Conservation (phyloP, 2,797 vertebrate species). For the Choloepus didactylus region DNA sequence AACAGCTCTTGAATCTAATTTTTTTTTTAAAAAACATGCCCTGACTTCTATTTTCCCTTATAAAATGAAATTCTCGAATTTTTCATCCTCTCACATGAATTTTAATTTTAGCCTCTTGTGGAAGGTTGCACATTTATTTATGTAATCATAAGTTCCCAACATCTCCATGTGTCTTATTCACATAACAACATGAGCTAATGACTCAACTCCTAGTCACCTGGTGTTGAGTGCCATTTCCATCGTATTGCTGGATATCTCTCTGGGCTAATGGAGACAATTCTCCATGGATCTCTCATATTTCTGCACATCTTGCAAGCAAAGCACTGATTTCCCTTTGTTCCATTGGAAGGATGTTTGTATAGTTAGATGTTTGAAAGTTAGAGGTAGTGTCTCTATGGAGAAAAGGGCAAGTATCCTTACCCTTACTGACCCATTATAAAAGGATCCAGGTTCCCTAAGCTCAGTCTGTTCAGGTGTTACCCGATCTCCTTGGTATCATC, state of each 20-base stretch:
- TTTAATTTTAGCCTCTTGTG: slow-evolving; percentile 28
- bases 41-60: background rate
- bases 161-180: background rate
- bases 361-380: background rate
- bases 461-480: background rate
- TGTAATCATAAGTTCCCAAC: background rate
- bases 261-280: background rate
- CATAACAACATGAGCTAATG: background rate
- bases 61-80: slow-evolving; percentile 17
- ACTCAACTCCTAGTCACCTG: background rate
- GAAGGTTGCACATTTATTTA: background rate
- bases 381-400: background rate
- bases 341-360: background rate
- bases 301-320: background rate
- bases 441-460: background rate
- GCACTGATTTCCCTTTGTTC: background rate
- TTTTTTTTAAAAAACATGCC: background rate
- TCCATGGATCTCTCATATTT: background rate
- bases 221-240: background rate
- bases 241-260: background rate
- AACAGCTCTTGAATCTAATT: background rate
- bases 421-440: background rate
- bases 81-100: background rate
- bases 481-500: background rate
- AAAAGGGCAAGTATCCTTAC: background rate